phyloP scores from a whole-genome alignment of 1,140 invertebrate genomes.

The Bombus vancouverensis region DNA sequence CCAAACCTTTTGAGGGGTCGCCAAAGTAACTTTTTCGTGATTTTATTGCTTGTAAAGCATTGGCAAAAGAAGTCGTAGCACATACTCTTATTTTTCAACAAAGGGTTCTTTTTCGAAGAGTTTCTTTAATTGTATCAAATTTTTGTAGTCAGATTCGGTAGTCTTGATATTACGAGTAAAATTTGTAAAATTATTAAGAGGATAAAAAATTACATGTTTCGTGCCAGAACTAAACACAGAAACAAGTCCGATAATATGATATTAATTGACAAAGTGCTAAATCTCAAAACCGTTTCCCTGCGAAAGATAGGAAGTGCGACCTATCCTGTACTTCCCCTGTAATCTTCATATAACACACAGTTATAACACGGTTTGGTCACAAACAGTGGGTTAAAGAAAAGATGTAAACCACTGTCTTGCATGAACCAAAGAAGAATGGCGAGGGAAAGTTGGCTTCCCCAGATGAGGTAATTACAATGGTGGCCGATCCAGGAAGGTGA shows the following conservation, averaged over 20 bases:
- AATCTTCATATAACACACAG: not conserved
- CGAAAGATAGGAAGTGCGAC: not conserved
- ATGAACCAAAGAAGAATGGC: not conserved
- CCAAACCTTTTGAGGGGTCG: not conserved
- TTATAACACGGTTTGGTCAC: not conserved
- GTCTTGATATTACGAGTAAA: no score
- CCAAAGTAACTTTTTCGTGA: not conserved
- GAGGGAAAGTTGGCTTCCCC: conserved; percentile 27
- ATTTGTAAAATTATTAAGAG: no score
- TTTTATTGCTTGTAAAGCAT: no score
- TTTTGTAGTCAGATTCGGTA: no score
- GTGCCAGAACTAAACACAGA: no score
- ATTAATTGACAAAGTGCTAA: not conserved
- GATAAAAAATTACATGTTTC: no score
- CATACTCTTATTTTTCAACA: no score
- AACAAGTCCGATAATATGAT: no score
- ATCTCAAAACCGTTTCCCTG: not conserved
- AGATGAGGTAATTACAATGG: conserved; percentile 76
- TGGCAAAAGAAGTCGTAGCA: no score
- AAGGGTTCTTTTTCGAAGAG: no score
- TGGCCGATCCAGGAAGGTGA: conserved; percentile 60
- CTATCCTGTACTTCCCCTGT: not conserved
- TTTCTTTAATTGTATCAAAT: no score
- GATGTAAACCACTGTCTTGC: not conserved
- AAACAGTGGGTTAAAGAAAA: not conserved